Evolutionary conservation across 2,113 vertebrate genomes (phyloP).

Genomic region (Egretta garzetta): DNA sequence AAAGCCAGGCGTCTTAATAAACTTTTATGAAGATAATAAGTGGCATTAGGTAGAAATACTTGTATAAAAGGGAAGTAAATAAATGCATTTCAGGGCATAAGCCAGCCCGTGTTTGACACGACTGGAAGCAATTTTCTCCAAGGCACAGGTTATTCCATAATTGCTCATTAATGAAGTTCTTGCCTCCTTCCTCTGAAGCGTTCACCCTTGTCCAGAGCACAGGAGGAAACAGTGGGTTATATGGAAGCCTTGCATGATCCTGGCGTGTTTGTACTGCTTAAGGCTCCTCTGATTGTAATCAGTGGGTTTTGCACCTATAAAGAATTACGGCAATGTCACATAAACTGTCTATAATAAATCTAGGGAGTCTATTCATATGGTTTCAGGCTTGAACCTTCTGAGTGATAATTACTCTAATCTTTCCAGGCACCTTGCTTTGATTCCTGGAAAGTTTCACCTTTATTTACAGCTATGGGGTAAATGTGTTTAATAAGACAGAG

Average conservation of each 20-base stretch:
- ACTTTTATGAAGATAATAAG: background rate
- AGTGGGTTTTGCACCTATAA: background rate
- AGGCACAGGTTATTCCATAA: background rate
- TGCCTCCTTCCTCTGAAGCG: background rate
- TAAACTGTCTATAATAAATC: background rate
- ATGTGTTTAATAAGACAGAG: background rate
- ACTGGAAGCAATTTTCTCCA: background rate
- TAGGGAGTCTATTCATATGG: background rate
- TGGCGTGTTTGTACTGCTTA: background rate
- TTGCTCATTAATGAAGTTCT: background rate
- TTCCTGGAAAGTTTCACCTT: background rate
- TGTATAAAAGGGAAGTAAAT: background rate
- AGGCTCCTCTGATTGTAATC: background rate
- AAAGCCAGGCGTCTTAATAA: background rate
- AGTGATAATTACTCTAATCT: background rate
- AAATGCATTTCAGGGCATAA: background rate
- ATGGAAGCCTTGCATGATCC: rapidly evolving
- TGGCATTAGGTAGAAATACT: background rate
- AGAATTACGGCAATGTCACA: background rate
- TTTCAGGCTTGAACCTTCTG: background rate
- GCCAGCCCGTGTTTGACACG: background rate
- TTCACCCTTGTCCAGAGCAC: background rate
- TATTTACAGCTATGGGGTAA: background rate
- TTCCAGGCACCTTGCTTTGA: background rate
- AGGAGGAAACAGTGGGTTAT: background rate